Percentiles rank a stretch among this genome's conserved stretches.
Conservation (phyloP, 2,113 vertebrate species). For the Monopterus albus region DNA sequence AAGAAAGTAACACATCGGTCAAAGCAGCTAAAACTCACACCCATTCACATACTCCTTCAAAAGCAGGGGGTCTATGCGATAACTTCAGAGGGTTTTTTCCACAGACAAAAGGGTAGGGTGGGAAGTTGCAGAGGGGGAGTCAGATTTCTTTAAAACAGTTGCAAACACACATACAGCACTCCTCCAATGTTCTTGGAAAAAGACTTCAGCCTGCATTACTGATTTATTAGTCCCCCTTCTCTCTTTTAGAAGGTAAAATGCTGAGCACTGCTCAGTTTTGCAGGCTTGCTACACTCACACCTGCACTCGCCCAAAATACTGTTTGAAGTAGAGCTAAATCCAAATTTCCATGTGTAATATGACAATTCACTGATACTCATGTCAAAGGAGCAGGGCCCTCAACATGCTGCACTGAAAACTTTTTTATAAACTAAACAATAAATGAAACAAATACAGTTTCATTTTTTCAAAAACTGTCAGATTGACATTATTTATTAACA, state of each 20-base stretch:
- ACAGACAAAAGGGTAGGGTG: conserved; percentile 38
- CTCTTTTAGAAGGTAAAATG: conserved; percentile 35
- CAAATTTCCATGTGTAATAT: too few species aligned
- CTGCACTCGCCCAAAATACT: too few species aligned
- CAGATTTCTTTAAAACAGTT: conserved; percentile 65
- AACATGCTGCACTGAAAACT: too few species aligned
- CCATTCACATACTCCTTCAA: conserved; percentile 32
- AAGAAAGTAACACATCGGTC: conserved; percentile 54
- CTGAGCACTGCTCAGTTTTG: conserved; percentile 25
- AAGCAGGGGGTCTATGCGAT: conserved; percentile 39
- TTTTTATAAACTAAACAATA: too few species aligned
- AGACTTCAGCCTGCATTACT: conserved; percentile 24
- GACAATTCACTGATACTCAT: background rate
- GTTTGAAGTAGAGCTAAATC: background rate
- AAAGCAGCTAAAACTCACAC: conserved; percentile 26
- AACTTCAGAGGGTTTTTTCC: conserved; percentile 61
- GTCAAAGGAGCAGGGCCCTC: background rate
- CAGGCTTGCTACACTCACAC: conserved; percentile 6
- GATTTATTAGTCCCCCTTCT: conserved; percentile 47
- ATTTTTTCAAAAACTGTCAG: too few species aligned
- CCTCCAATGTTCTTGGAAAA: conserved; percentile 33
- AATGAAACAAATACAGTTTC: too few species aligned
- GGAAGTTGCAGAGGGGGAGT: conserved; percentile 52
- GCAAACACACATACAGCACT: conserved; percentile 42
- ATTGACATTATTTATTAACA: too few species aligned